A percentile compares a stretch with the other conserved stretches of the same genome.
Conservation (phyloP, 1,140 invertebrate species). For the Chrysomallon squamiferum region DNA sequence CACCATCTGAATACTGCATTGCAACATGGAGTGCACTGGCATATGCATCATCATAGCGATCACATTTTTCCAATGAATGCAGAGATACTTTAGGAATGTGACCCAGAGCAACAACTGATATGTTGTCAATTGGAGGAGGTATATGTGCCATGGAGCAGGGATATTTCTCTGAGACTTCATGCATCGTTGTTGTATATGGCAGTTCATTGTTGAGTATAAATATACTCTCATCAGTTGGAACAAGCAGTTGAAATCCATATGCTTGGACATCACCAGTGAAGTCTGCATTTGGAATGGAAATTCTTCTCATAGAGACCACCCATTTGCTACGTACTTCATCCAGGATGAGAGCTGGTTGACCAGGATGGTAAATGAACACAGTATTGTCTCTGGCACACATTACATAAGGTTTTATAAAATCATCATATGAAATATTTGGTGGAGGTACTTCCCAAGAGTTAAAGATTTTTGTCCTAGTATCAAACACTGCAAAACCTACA, state of each 20-base stretch:
- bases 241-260: constrained; percentile 50
- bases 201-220: constrained; percentile 55
- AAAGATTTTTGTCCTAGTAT: constrained; percentile 53
- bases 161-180: constrained; percentile 48
- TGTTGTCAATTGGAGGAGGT: constrained; percentile 57
- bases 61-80: constrained; percentile 33
- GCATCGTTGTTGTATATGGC: constrained; percentile 53
- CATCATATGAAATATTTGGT: constrained; percentile 56
- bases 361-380: constrained; percentile 53
- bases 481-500: constrained; percentile 60
- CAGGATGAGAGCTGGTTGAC: constrained; percentile 51
- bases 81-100: constrained; percentile 35
- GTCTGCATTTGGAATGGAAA: constrained; percentile 29
- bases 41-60: constrained; percentile 55
- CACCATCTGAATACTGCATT: constrained; percentile 48
- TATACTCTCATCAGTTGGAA: constrained; percentile 46
- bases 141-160: constrained; percentile 47
- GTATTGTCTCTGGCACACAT: constrained; percentile 54
- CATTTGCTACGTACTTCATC: constrained; percentile 56
- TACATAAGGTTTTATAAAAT: constrained; percentile 51
- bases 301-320: constrained; percentile 46
- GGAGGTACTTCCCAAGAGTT: constrained; percentile 49
- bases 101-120: constrained; percentile 51
- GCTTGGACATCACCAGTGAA: constrained; percentile 32
- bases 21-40: constrained; percentile 48